A percentile compares a stretch with the other conserved stretches of the same genome.
Evolutionary conservation across 92 coral and sea anemone genomes (phyloP).

Genomic region (Pocillopora meandrina): DNA sequence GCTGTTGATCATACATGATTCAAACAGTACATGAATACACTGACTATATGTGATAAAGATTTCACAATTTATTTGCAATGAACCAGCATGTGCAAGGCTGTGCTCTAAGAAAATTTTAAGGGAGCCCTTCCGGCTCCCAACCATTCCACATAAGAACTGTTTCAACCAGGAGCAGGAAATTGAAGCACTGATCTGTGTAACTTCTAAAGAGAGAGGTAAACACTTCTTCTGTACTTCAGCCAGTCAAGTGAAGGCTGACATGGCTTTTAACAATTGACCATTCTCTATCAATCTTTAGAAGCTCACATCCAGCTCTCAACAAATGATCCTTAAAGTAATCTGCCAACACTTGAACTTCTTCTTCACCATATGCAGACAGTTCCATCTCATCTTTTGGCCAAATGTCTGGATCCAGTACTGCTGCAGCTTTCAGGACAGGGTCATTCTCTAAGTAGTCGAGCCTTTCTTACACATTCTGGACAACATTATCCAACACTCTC

Average conservation of each 20-base stretch:
- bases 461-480: constrained; percentile 6
- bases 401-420: constrained; percentile 24
- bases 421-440: constrained; percentile 15
- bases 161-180: constrained; percentile 22
- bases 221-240: constrained; percentile 10
- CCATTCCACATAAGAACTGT: constrained; percentile 25
- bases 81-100: no score
- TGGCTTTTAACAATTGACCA: constrained; percentile 27
- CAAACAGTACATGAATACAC: no score
- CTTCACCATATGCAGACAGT: constrained; percentile 13
- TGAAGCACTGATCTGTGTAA: neutral
- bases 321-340: constrained; percentile 13
- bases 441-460: no score
- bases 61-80: no score
- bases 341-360: constrained; percentile 29
- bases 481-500: constrained; percentile 16
- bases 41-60: no score
- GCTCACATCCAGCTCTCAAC: constrained; percentile 25
- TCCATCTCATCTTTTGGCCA: constrained; percentile 17
- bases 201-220: constrained; percentile 24
- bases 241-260: constrained; percentile 18
- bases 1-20: no score
- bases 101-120: no score
- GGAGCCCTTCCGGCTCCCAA: no score
- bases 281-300: neutral